Evolutionary conservation across 2,888 invertebrate genomes (phyloP).

Genomic region (Carterocephalus palaemon): DNA sequence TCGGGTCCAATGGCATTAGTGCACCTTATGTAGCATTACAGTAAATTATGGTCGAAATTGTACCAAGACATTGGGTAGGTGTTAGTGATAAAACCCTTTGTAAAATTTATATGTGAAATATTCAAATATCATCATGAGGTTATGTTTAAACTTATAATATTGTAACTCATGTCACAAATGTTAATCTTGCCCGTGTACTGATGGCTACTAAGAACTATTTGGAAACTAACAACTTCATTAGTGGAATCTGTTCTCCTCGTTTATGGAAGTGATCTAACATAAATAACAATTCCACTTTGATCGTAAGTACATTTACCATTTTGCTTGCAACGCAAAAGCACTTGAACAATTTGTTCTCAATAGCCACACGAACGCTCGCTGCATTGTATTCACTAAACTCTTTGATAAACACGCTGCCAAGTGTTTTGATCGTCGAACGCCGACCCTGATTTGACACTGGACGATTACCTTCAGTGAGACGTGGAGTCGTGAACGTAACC

Average conservation of each 20-base stretch:
- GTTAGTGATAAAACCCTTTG: no score
- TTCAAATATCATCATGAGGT: no score
- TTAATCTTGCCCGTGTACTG: no score
- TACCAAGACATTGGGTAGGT: slow-evolving; percentile 1
- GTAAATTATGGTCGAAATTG: not conserved
- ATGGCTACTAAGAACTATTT: no score
- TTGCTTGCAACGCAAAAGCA: slow-evolving; percentile 8
- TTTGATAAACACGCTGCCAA: slow-evolving; percentile 8
- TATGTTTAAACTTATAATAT: no score
- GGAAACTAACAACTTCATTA: no score
- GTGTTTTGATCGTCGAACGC: slow-evolving; percentile 7
- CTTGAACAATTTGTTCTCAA: slow-evolving; percentile 9
- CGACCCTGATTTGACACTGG: slow-evolving; percentile 18
- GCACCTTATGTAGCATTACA: slow-evolving; percentile 4
- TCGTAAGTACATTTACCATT: slow-evolving; percentile 3
- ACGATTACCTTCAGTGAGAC: slow-evolving; percentile 16
- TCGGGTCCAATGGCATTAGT: slow-evolving; percentile 1
- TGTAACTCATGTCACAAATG: no score
- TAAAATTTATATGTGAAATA: no score
- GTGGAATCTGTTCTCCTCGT: no score
- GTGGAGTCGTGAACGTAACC: slow-evolving; percentile 4
- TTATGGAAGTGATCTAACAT: no score
- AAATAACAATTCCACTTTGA: no score
- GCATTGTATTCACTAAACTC: slow-evolving; percentile 10
- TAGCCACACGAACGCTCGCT: slow-evolving; percentile 3